These are phyloP conservation scores for Pagetopsis macropterus DNA, from an alignment of 2,797 vertebrate genomes.

Conservation along the genomic window DNA sequence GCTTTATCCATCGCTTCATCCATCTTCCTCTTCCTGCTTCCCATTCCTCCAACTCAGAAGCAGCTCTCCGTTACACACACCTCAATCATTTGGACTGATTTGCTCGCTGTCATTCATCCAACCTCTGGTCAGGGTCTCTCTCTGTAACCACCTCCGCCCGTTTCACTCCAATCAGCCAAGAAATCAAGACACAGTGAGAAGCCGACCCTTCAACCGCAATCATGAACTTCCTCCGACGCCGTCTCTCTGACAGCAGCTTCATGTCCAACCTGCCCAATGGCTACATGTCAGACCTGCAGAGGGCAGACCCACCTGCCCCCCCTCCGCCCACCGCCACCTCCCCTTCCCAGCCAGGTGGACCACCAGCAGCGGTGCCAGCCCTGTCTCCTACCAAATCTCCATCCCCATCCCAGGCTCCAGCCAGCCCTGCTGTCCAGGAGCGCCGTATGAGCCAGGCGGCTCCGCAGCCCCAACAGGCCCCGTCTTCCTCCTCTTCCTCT, in stretches of 20 bases:
- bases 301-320: conserved; percentile 91
- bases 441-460: conserved; percentile 63
- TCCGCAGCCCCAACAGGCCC: conserved; percentile 70
- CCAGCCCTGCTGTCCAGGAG: conserved; percentile 81
- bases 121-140: conserved; percentile 53
- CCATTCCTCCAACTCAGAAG: conserved; percentile 43
- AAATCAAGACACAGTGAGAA: conserved; percentile 33
- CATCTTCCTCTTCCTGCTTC: conserved; percentile 56
- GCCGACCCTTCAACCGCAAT: conserved; percentile 53
- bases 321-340: conserved; percentile 82
- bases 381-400: conserved; percentile 88
- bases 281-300: conserved; percentile 98
- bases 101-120: conserved; percentile 60
- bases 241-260: conserved; percentile 98
- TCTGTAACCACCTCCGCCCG: conserved; percentile 14
- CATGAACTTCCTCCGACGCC: conserved; percentile 98
- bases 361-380: conserved; percentile 73
- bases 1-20: conserved; percentile 66
- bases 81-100: conserved; percentile 46
- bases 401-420: conserved; percentile 56
- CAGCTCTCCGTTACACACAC: conserved; percentile 42
- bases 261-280: conserved; percentile 98
- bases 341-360: conserved; percentile 68
- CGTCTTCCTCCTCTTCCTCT: conserved; percentile 82
- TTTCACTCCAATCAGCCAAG: conserved; percentile 33